A percentile compares a stretch with the other conserved stretches of the same genome.
These are phyloP conservation scores for Fistularia tabacaria DNA, from an alignment of 2,797 vertebrate genomes.

Conservation along the genomic window DNA sequence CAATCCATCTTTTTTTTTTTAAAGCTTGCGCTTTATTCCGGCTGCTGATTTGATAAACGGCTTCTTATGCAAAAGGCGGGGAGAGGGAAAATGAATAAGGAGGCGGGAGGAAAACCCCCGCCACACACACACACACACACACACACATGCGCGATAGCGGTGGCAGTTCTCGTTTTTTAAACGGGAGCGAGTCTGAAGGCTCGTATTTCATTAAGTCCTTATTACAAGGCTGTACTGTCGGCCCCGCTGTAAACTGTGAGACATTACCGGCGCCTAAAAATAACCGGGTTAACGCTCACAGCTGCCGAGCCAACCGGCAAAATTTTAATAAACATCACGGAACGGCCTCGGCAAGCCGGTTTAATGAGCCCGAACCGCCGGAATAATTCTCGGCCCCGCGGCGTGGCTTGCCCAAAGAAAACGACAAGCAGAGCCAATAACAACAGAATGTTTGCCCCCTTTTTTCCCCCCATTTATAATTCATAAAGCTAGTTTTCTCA, in stretches of 20 bases:
- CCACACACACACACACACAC: conserved; percentile 8
- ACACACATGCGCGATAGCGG: conserved; percentile 8
- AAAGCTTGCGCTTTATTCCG: conserved; percentile 16
- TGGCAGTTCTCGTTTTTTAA: conserved; percentile 27
- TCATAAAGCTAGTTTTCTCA: conserved; percentile 16
- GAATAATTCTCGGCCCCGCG: conserved; percentile 28
- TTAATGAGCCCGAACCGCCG: conserved; percentile 48
- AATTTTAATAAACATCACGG: conserved; percentile 62
- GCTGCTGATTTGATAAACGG: conserved; percentile 46
- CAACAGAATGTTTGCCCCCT: conserved; percentile 39
- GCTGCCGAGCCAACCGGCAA: conserved; percentile 37
- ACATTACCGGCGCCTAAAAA: conserved; percentile 53
- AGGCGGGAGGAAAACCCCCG: neutral
- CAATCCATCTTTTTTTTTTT: conserved; percentile 38
- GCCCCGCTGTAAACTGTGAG: conserved; percentile 46
- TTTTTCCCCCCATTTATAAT: conserved; percentile 45
- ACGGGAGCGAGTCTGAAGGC: conserved; percentile 43
- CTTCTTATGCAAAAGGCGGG: conserved; percentile 23
- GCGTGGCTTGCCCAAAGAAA: conserved; percentile 34
- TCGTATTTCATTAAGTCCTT: conserved; percentile 59
- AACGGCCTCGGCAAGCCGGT: conserved; percentile 42
- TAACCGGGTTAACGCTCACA: conserved; percentile 48
- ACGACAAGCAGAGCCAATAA: conserved; percentile 43
- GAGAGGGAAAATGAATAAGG: neutral
- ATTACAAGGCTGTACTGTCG: conserved; percentile 42